phyloP scores from a whole-genome alignment of 2,113 vertebrate genomes.

The Aix galericulata region DNA sequence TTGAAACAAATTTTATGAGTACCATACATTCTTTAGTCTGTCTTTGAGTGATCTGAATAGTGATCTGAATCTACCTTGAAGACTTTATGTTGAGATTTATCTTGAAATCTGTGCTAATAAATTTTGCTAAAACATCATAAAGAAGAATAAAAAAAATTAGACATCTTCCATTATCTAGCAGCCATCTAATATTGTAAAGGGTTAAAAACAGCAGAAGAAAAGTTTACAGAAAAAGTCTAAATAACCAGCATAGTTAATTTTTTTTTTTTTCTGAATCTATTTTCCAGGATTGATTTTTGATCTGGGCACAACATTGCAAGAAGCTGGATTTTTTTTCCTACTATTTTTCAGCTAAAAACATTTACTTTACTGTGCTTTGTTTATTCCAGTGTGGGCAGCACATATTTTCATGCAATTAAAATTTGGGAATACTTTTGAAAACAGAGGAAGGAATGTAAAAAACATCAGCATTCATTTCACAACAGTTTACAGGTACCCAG shows the following conservation, averaged over 20 bases:
- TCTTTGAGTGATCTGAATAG: background rate
- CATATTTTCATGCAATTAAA: conserved; percentile 6
- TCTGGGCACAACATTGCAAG: conserved; percentile 66
- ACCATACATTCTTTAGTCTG: background rate
- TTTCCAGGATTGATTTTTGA: conserved; percentile 84
- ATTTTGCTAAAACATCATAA: background rate
- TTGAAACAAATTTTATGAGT: background rate
- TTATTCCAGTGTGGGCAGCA: conserved; percentile 47
- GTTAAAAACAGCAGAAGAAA: conserved; percentile 45
- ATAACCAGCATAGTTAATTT: conserved; percentile 75
- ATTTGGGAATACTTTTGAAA: background rate
- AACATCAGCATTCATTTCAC: background rate
- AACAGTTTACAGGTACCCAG: background rate
- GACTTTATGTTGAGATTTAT: background rate
- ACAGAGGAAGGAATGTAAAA: background rate
- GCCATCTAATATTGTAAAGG: conserved; percentile 9
- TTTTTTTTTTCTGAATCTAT: conserved; percentile 73
- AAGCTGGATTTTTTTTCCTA: conserved; percentile 57
- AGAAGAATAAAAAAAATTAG: background rate
- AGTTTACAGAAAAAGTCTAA: conserved; percentile 60
- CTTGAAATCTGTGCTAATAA: background rate
- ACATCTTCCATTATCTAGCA: background rate
- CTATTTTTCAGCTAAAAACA: conserved; percentile 53
- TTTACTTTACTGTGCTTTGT: conserved; percentile 62
- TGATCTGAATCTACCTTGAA: background rate